Evolutionary conservation across 2,113 vertebrate species (phyloP).

Genomic region (Microtus oregoni): DNA sequence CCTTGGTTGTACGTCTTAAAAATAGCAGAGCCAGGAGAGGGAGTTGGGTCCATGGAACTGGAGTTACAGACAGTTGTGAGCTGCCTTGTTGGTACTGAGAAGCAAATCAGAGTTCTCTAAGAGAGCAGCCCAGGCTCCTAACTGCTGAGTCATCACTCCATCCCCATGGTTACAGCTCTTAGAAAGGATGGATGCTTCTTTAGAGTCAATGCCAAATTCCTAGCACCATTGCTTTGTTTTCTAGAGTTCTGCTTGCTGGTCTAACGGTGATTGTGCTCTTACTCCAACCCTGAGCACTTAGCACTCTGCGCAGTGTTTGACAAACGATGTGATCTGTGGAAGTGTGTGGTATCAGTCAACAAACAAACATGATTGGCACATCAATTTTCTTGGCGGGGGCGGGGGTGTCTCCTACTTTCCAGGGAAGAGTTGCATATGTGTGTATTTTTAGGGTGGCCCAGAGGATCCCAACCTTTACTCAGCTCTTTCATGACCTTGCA

Average conservation of each 20-base stretch:
- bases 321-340: not conserved
- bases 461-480: not conserved
- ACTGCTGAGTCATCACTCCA: not conserved
- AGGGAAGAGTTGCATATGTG: not conserved
- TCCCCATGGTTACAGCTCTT: not conserved
- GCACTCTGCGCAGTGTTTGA: not conserved
- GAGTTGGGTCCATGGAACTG: not conserved
- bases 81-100: not conserved
- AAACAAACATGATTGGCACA: not conserved
- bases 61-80: not conserved
- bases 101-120: not conserved
- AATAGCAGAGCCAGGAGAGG: not conserved
- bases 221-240: not conserved
- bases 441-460: not conserved
- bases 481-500: not conserved
- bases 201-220: not conserved
- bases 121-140: not conserved
- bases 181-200: not conserved
- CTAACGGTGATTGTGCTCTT: not conserved
- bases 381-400: not conserved
- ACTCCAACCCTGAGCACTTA: not conserved
- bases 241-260: not conserved
- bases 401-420: not conserved
- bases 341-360: not conserved
- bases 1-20: not conserved